These are phyloP conservation scores for Agapostemon virescens DNA, from an alignment of 2,888 invertebrate genomes.

Conservation along the genomic window DNA sequence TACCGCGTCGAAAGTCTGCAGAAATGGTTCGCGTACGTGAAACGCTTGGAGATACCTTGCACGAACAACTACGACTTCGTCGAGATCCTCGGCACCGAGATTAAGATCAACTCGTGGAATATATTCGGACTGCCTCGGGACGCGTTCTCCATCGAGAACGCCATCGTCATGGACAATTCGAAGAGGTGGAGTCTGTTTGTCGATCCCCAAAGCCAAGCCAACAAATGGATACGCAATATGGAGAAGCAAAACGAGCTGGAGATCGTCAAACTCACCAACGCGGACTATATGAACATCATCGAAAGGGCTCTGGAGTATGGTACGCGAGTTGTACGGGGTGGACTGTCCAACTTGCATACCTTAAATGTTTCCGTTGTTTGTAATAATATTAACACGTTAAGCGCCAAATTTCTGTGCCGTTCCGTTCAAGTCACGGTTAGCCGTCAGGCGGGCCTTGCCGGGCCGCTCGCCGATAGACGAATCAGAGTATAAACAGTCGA, in stretches of 20 bases:
- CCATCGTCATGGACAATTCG: slow-evolving; percentile 84
- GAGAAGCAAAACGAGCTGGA: slow-evolving; percentile 82
- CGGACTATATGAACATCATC: slow-evolving; percentile 80
- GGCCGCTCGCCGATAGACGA: no score
- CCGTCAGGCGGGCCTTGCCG: no score
- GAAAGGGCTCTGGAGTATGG: slow-evolving; percentile 55
- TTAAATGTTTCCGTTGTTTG: no score
- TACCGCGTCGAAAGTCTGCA: slow-evolving; percentile 72
- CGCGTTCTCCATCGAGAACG: slow-evolving; percentile 84
- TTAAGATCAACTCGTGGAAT: slow-evolving; percentile 84
- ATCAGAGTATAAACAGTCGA: no score
- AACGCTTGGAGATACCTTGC: slow-evolving; percentile 81
- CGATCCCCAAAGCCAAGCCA: slow-evolving; percentile 86
- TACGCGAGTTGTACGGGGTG: slow-evolving; percentile 8
- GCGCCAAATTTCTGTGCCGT: no score
- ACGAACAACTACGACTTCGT: slow-evolving; percentile 82
- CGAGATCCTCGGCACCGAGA: slow-evolving; percentile 82
- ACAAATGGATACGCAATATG: slow-evolving; percentile 84
- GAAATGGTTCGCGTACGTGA: slow-evolving; percentile 81
- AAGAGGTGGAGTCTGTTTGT: slow-evolving; percentile 83
- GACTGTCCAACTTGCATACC: not conserved
- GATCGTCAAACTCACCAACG: slow-evolving; percentile 82
- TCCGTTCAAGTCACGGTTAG: no score
- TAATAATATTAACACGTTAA: no score
- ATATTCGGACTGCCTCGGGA: slow-evolving; percentile 84